Base-by-base conservation (phyloP, 2,797 vertebrate genomes). In the Takifugu rubripes region DNA sequence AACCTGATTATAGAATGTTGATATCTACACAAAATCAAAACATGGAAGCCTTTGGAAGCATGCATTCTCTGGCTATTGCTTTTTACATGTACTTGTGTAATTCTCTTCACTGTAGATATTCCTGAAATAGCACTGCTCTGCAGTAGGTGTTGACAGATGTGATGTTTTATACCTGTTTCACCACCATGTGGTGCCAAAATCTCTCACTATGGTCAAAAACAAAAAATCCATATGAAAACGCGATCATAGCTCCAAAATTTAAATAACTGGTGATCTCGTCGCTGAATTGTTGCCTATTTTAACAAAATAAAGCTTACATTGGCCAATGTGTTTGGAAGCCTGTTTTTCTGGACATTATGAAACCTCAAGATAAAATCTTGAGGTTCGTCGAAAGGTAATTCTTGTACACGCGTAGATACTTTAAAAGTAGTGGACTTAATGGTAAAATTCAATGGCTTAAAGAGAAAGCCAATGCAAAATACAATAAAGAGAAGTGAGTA, bases 141-240 rank as follows among this genome's bases (percentile, higher is more conserved):
- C 40, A 51, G 25, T 4, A 47, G 17, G 31, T 61, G 14, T 36
- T 56, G 46, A 48, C 12, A 21, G 52, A 59, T 48, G 2, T 15
- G 8, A 36, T 54, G 55, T 58, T 14, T 51, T 64, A n/a, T 3
- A 52, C 26, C 25, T 49, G 27, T 65, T 71, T 68, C 44, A 61
- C 64, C 71, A 69, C 70, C n/a, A 42, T 26, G 70, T 75, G 70
- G 65, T 61, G 61, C 63, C 49, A 74, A 62, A 64, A 53, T 36
- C 7, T 21, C 11, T 24, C 25, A 44, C 65, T 25, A 29, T 5
- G 25, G 64, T 10, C 49, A 36, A 21, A 46, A n/a, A 46, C 60
- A 24, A 57, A 47, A 50, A 72, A 40, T 56, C 45, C 54, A 27
- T 42, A 43, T 55, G 50, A 15, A 61, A 57, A 44, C 25, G 25